phyloP scores from a whole-genome alignment of 2,888 invertebrate species.

The Scaptodrosophila latifasciaeformis region DNA sequence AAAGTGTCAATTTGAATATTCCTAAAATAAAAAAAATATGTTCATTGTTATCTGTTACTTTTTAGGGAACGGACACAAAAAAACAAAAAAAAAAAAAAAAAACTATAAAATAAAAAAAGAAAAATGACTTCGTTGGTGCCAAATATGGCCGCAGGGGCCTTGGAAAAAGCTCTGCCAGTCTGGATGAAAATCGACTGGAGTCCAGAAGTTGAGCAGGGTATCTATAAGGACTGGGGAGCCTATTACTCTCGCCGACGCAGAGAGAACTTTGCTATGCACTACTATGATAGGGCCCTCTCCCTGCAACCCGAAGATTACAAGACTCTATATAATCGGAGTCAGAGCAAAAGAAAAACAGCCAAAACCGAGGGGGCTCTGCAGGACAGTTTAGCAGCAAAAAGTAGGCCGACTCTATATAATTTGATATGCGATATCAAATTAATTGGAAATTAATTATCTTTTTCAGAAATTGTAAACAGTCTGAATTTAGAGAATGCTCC shows the following conservation, averaged over 20 bases:
- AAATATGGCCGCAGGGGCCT: slow-evolving; percentile 12
- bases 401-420: slow-evolving; percentile 36
- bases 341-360: slow-evolving; percentile 65
- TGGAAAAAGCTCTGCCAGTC: slow-evolving; percentile 28
- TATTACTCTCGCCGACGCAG: slow-evolving; percentile 64
- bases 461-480: slow-evolving; percentile 24
- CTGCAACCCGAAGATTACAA: slow-evolving; percentile 55
- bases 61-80: too few species aligned
- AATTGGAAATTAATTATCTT: slow-evolving; percentile 13
- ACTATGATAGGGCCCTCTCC: slow-evolving; percentile 64
- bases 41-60: too few species aligned
- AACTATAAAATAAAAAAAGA: background rate
- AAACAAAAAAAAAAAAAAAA: too few species aligned
- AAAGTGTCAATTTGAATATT: background rate
- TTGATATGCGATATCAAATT: background rate
- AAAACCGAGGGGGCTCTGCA: slow-evolving; percentile 56
- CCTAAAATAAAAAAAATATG: too few species aligned
- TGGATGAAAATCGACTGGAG: slow-evolving; percentile 65
- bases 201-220: slow-evolving; percentile 60
- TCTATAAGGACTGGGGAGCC: slow-evolving; percentile 71
- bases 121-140: slow-evolving; percentile 21
- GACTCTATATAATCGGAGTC: slow-evolving; percentile 65
- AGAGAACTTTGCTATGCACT: slow-evolving; percentile 61
- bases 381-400: slow-evolving; percentile 58
- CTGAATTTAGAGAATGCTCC: slow-evolving; percentile 39